Base-by-base conservation (phyloP, 1,140 invertebrate species). In the Grapholita molesta region DNA sequence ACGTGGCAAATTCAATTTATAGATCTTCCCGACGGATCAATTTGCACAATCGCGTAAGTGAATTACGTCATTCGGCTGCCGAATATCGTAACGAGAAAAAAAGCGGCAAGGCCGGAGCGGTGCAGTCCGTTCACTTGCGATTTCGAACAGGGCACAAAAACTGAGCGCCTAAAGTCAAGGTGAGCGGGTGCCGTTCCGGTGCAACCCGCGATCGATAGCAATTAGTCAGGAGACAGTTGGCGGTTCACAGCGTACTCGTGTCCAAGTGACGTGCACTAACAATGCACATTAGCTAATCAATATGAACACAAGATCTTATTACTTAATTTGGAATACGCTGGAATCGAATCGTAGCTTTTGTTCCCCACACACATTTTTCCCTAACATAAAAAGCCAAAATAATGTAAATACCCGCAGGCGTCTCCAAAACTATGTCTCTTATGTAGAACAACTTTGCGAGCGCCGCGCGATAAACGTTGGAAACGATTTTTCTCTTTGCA, bases 111-210 rank as follows among this genome's bases (percentile, higher is more conserved):
- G 86, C 75, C 83, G 77, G 64, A 48, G 64, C 70, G 28, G 68
- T 85, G 83, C 86, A 85, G 79, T 77, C 86, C 84, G 85, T 83
- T 89, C 86, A 87, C 86, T 89, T 87, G 77, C 86, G 84, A 80
- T 89, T 84, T 87, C 86, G 80, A 70, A 74, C 71, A 74, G 70
- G 67, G 55, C 55, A 61, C 55, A 61, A 61, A 61, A 61, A 61
- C 55, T 15, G 55, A 28, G 11, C 77, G 78, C 79, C 80, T 82
- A 86, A 86, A 86, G 77, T 86, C 86, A 88, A 88, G 85, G 85
- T 81, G 75, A 86, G 75, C 84, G 74, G 76, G 75, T 79, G 64
- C 68, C 57, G 72, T 69, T 70, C 48, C 68, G 38, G 28, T 68
- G 32, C 67, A 53, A 55, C 66, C 69, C 75, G 72, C 75, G 76